Evolutionary conservation across 2,888 invertebrate species (phyloP), one percentile per base, ranked within the genome.

Genomic region (Cerastis leucographa): DNA sequence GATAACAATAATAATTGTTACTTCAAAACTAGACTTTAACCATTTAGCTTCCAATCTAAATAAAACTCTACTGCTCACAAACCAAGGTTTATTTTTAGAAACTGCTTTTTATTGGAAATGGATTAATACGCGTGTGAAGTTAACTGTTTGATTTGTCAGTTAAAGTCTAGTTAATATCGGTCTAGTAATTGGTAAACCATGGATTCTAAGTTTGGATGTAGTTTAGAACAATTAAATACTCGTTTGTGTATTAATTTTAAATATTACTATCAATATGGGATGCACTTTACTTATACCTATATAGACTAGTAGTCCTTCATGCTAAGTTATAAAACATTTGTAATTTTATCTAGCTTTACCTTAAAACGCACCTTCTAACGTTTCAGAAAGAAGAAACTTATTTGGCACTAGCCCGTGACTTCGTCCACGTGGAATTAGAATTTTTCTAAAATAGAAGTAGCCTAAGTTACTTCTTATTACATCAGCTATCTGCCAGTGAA

Each of bases 1-100:
- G 93, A 91, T 93, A 94, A 94, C 90, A 86, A 86, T 87, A 88
- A 83, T 89, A 88, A 89, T 89, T 89, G 84, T 76, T 81, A 75
- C 83, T 85, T 90, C 87, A 89, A 89, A 87, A 86, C 85, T 84
- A 85, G 81, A 81, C 71, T 71, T 67, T 35, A 74, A 78, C 68
- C 46, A 44, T 40, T 64, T n/a, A 51, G 14, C 35, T 67, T 49
- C 4, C 64, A 72, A 67, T 68, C 17, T 7, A 88, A 77, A 73
- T 62, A n/a, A 67, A 69, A 80, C 77, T 49, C 42, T 88, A 74
- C 2, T 0, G 0, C 2, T 6, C 0, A 25, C 11, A 9, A 0
- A 8, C 35, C 64, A 68, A 71, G 59, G 54, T 70, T 9, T 19
- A 59, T 2, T 67, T 66, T 78, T 1, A 2, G 3, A 35, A 6